Conservation (phyloP, 1,140 invertebrate genomes). For the Oedothorax gibbosus region DNA sequence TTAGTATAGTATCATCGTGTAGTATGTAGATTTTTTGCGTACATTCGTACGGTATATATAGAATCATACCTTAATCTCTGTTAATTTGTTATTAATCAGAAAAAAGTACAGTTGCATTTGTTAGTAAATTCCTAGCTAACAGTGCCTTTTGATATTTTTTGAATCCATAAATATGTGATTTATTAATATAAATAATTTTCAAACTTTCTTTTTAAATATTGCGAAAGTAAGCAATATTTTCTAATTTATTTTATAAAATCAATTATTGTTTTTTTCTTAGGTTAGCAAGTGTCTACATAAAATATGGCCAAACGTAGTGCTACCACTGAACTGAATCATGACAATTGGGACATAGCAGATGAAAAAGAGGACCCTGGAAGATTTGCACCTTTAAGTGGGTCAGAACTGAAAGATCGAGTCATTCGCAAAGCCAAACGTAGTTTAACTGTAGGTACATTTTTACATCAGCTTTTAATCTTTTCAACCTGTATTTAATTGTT, state of each 20-base stretch:
- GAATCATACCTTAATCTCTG: no score
- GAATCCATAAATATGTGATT: no score
- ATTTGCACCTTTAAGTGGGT: slow-evolving; percentile 78
- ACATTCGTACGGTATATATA: no score
- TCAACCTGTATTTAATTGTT: neutral
- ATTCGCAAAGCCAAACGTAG: slow-evolving; percentile 83
- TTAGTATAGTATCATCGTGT: no score
- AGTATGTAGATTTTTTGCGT: no score
- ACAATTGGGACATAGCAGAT: slow-evolving; percentile 93
- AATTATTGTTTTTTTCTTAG: neutral
- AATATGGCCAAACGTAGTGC: slow-evolving; percentile 84
- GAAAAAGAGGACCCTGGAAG: slow-evolving; percentile 80
- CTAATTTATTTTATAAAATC: neutral
- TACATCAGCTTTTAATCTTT: neutral
- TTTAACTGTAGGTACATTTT: slow-evolving; percentile 65
- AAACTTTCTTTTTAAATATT: no score
- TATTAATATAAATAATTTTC: no score
- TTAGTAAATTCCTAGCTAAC: no score
- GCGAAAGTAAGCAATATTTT: no score
- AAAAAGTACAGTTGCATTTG: no score
- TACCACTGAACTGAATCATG: slow-evolving; percentile 82
- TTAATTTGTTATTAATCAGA: no score
- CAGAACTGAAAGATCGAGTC: slow-evolving; percentile 79
- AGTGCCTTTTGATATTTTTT: no score
- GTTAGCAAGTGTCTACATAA: neutral